phyloP scores from a whole-genome alignment of 2,797 vertebrate genomes.

The Heteromormyrus szaboi region DNA sequence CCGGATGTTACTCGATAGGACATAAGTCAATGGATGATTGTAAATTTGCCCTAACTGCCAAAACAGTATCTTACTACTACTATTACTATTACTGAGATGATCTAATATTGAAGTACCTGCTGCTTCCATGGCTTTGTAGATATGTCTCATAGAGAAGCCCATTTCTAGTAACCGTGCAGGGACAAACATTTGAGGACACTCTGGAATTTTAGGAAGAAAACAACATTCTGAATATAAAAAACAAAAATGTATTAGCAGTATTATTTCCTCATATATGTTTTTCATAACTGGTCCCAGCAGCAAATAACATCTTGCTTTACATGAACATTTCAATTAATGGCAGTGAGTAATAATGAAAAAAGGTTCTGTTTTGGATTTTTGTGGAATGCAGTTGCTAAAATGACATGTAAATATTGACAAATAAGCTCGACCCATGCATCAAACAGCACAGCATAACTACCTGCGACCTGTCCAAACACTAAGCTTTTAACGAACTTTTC shows the following conservation, averaged over 20 bases:
- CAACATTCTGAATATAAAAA: slow-evolving; percentile 20
- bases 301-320: not conserved
- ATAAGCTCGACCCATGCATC: slow-evolving; percentile 10
- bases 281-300: not conserved
- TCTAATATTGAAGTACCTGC: slow-evolving; percentile 57
- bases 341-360: not conserved
- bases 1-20: not conserved
- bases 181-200: slow-evolving; percentile 72
- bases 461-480: not conserved
- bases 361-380: not conserved
- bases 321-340: not conserved
- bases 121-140: slow-evolving; percentile 75
- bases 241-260: not conserved
- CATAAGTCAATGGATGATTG: not conserved
- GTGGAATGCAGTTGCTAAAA: not conserved
- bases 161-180: slow-evolving; percentile 75
- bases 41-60: not conserved
- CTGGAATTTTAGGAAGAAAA: slow-evolving; percentile 60
- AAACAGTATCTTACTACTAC: not conserved
- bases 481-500: not conserved
- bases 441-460: not conserved
- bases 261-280: not conserved
- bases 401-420: not conserved
- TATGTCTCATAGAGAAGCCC: slow-evolving; percentile 76
- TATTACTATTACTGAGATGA: not conserved